phyloP scores from a whole-genome alignment of 2,113 vertebrate species.

The Chamaea fasciata region DNA sequence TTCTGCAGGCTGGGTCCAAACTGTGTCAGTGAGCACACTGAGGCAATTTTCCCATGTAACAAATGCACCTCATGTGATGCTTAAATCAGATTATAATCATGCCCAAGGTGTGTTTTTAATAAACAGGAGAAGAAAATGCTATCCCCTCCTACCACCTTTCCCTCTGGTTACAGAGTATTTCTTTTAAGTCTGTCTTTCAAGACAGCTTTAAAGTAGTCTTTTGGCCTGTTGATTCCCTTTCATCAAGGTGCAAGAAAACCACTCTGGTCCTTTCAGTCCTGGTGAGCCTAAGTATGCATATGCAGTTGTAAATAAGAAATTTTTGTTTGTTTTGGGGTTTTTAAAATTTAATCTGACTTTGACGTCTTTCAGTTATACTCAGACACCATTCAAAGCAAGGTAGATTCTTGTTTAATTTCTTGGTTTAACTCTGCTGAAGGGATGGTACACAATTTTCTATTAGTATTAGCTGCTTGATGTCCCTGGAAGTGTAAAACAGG shows the following conservation, averaged over 20 bases:
- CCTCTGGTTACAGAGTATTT: conserved; percentile 22
- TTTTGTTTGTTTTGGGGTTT: not conserved
- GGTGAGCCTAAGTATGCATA: not conserved
- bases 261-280: not conserved
- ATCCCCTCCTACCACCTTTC: not conserved
- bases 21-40: conserved; percentile 25
- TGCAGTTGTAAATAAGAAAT: not conserved
- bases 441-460: not conserved
- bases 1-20: not conserved
- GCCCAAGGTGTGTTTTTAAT: conserved; percentile 46
- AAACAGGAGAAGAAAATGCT: conserved; percentile 31
- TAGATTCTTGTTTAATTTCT: not conserved
- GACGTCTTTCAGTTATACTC: not conserved
- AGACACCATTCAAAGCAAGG: not conserved
- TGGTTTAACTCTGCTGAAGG: not conserved
- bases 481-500: not conserved
- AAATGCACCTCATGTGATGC: conserved; percentile 10
- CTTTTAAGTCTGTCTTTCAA: conserved; percentile 47
- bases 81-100: conserved; percentile 44
- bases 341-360: not conserved
- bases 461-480: not conserved
- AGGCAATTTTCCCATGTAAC: conserved; percentile 58
- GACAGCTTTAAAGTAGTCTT: conserved; percentile 12
- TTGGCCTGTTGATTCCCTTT: not conserved
- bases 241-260: not conserved